A percentile compares a stretch with the other conserved stretches of the same genome.
These are phyloP conservation scores for Ptilorrhoa leucosticta DNA, from an alignment of 2,113 vertebrate genomes.

Conservation along the genomic window DNA sequence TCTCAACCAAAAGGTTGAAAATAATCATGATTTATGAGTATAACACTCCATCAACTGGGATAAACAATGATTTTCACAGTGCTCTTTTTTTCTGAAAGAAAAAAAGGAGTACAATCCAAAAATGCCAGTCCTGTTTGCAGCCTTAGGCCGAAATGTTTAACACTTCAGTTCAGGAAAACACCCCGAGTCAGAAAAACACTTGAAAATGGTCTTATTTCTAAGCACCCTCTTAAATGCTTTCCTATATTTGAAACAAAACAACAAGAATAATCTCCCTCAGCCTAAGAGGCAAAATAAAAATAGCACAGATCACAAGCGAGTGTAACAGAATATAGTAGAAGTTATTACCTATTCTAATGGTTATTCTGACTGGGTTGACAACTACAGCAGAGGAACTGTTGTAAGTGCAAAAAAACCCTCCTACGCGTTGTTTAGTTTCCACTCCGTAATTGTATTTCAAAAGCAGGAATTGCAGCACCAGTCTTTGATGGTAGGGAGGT, in stretches of 20 bases:
- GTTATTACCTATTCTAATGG: neutral
- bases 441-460: neutral
- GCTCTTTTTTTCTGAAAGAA: neutral
- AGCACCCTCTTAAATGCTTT: neutral
- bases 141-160: neutral
- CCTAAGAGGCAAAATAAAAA: neutral
- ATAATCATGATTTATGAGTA: slow-evolving; percentile 53
- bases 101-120: neutral
- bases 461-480: neutral
- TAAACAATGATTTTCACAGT: slow-evolving; percentile 17
- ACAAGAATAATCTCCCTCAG: neutral
- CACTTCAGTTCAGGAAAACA: neutral
- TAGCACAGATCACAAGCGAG: neutral
- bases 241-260: neutral
- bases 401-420: neutral
- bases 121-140: neutral
- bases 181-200: neutral
- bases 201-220: neutral
- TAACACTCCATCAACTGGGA: slow-evolving; percentile 43
- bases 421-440: neutral
- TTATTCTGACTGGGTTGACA: neutral
- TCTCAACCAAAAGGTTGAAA: slow-evolving; percentile 36
- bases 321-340: neutral
- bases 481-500: neutral
- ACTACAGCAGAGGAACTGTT: neutral